Evolutionary conservation across 37 sponge, comb jelly and placozoan species (phyloP).

Genomic region (Bolinopsis microptera): DNA sequence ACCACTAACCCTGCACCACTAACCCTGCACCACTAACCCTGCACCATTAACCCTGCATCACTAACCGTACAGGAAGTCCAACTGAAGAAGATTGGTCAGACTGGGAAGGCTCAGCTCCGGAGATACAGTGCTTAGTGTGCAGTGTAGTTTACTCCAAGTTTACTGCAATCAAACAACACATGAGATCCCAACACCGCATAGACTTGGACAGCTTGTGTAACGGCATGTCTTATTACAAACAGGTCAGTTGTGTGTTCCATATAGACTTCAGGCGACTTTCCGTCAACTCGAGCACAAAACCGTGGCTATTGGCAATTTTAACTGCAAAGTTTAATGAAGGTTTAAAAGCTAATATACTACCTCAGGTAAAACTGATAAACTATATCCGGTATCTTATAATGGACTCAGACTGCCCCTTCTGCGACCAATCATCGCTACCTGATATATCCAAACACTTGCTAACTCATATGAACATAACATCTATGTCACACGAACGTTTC

Average conservation of each 20-base stretch:
- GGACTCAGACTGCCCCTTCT: constrained; percentile 16
- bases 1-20: too few relatives aligned
- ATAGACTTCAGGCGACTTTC: too few relatives aligned
- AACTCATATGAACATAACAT: not conserved
- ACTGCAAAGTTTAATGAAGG: too few relatives aligned
- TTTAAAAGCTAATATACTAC: too few relatives aligned
- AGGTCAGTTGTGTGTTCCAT: too few relatives aligned
- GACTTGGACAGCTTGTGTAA: not conserved
- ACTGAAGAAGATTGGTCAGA: constrained; percentile 21
- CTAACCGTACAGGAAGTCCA: not conserved
- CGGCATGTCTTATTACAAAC: constrained; percentile 42
- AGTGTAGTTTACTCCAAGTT: not conserved
- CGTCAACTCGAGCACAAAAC: too few relatives aligned
- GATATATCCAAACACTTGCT: constrained; percentile 22
- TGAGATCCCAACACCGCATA: not conserved
- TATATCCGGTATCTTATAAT: constrained; percentile 25
- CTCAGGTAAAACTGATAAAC: constrained; percentile 47
- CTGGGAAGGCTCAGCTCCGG: constrained; percentile 30
- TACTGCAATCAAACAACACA: constrained; percentile 19
- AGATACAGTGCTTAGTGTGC: constrained; percentile 46
- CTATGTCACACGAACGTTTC: not conserved
- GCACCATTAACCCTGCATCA: too few relatives aligned
- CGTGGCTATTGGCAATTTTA: too few relatives aligned
- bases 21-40: too few relatives aligned
- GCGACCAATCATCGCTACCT: not conserved